A percentile compares a stretch with the other conserved stretches of the same genome.
Conservation (phyloP, 2,113 vertebrate genomes). For the Scytalopus superciliaris region DNA sequence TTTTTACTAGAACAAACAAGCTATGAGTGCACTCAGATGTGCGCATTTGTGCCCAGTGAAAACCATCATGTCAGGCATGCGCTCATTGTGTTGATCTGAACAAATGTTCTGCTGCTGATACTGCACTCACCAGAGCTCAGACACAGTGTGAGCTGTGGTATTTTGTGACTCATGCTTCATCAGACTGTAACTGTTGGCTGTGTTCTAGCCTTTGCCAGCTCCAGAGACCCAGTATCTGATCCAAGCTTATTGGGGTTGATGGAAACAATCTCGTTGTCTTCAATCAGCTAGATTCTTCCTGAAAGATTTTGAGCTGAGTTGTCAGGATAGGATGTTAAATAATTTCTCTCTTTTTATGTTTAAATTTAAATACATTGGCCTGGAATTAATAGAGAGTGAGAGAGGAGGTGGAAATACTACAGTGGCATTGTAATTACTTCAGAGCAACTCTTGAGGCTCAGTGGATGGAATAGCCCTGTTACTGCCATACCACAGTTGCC, state of each 20-base stretch:
- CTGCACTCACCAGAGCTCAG: not conserved
- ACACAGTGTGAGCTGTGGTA: not conserved
- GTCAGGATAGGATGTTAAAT: not conserved
- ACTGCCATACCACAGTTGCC: not conserved
- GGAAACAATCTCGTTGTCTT: not conserved
- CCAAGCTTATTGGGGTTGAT: not conserved
- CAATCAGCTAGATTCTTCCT: not conserved
- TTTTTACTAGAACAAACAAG: slow-evolving; percentile 12
- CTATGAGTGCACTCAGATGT: not conserved
- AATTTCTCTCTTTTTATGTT: not conserved
- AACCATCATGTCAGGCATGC: not conserved
- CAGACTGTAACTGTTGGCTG: not conserved
- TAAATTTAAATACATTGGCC: not conserved
- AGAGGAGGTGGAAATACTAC: not conserved
- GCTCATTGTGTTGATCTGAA: not conserved
- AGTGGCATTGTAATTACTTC: not conserved
- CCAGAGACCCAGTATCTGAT: not conserved
- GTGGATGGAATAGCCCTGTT: not conserved
- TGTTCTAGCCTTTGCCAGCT: not conserved
- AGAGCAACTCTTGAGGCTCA: not conserved
- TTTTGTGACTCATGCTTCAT: slow-evolving; percentile 39
- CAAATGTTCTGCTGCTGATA: slow-evolving; percentile 21
- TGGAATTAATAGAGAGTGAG: not conserved
- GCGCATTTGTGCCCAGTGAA: not conserved
- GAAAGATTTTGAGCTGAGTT: not conserved